phyloP scores from a whole-genome alignment of 2,888 invertebrate species.

The Eristalis tenax region DNA sequence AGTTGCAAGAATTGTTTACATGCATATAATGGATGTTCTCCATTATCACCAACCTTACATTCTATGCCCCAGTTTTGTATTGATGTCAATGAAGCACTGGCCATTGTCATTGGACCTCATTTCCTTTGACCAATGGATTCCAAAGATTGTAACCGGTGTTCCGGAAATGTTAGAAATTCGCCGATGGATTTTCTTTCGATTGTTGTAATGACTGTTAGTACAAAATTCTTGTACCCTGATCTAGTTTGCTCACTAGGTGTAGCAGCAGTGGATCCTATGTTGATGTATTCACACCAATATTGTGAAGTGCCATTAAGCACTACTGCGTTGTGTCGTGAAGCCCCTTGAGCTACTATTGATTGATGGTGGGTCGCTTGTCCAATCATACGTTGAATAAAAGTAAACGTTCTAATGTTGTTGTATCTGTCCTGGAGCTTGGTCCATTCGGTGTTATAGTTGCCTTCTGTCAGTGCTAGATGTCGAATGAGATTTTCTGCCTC shows the following conservation, averaged over 20 bases:
- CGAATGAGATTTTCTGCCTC: no score
- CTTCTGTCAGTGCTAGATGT: no score
- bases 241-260: slow-evolving; percentile 7
- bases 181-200: neutral
- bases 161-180: neutral
- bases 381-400: neutral
- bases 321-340: no score
- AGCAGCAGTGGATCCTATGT: slow-evolving; percentile 6
- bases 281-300: no score
- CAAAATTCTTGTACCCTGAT: neutral
- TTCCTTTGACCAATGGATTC: neutral
- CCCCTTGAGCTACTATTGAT: no score
- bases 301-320: no score
- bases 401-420: no score
- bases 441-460: no score
- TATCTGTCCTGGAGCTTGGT: no score
- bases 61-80: no score
- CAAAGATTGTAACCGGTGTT: neutral
- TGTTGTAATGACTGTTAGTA: neutral
- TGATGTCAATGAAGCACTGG: neutral
- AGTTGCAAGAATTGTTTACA: neutral
- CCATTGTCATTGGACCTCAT: neutral
- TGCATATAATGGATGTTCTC: neutral
- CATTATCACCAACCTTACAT: no score
- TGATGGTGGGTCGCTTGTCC: no score